Base-by-base conservation (phyloP, 2,113 vertebrate species). In the Orcinus orca region DNA sequence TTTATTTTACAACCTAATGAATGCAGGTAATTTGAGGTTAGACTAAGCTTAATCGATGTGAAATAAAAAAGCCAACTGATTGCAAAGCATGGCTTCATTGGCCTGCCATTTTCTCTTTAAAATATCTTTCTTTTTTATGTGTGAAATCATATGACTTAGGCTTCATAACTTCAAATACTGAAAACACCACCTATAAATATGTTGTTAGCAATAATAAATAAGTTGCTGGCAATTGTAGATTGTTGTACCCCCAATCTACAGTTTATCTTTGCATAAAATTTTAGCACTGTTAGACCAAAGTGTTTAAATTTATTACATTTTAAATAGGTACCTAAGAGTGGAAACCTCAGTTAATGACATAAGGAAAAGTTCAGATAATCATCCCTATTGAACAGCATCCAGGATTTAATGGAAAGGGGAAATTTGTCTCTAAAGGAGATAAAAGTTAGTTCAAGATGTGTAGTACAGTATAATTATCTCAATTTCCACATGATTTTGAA, bases 241-340 rank as follows among this genome's bases (percentile, higher is more conserved):
- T 53, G 15, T 53, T 53, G 2, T 67, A 7, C 74, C 68, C 3
- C 8, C 65, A 94, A 88, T n/a, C 14, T 93, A 67, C 17, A 93
- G 83, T 73, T 47, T 44, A 88, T 10, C 2, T 70, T 50, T 18
- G 31, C 70, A 76, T 83, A 93, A 67, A 53, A 92, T 81, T 47
- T 89, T 90, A 84, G 14, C 23, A 38, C 17, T 95, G 1, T 58
- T 68, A 71, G 71, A 91, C 17, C 20, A 71, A 76, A 70, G 20
- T 70, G 77, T 90, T 92, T 95, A 88, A 71, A 36, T 29, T 73
- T 44, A 77, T 88, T 92, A 73, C n/a, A 90, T 68, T 88, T 90
- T 84, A 94, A 96, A 33, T 53, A 31, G 10, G 0, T 76, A 38
- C 81, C 20, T 76, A 88, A 93, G 88, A 74, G 12, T 62, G 79